Percentiles rank a stretch among this genome's conserved stretches.
phyloP scores from a whole-genome alignment of 53 echinoderm and acorn worm genomes.

The Arbacia lixula region DNA sequence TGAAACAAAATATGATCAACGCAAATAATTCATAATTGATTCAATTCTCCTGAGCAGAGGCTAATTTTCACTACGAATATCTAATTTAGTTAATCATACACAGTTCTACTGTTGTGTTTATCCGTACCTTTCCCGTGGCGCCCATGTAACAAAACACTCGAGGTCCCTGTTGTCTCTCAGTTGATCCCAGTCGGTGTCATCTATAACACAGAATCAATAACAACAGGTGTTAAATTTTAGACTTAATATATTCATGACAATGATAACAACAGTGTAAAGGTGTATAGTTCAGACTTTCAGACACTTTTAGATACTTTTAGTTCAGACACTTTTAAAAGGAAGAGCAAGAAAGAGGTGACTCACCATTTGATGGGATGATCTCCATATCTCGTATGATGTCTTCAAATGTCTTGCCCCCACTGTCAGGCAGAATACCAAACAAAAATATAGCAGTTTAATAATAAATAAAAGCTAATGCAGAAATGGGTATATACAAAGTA shows the following conservation, averaged over 20 bases:
- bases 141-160: constrained; percentile 80
- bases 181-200: constrained; percentile 87
- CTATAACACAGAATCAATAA: constrained; percentile 42
- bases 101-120: neutral
- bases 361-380: constrained; percentile 88
- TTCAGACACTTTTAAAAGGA: neutral
- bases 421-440: constrained; percentile 32
- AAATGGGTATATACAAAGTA: too few relatives aligned
- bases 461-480: too few relatives aligned
- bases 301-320: neutral
- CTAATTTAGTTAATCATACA: too few relatives aligned
- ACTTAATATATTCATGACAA: too few relatives aligned
- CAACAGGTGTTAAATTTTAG: neutral
- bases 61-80: too few relatives aligned
- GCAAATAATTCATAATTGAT: too few relatives aligned
- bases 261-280: too few relatives aligned
- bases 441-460: neutral
- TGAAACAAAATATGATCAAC: too few relatives aligned
- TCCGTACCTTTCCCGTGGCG: constrained; percentile 73
- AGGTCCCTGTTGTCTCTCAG: constrained; percentile 92
- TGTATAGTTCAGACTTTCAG: neutral
- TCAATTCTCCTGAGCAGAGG: too few relatives aligned
- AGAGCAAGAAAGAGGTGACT: constrained; percentile 1
- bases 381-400: constrained; percentile 85
- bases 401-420: constrained; percentile 73